Evolutionary conservation across 2,113 vertebrate species (phyloP).

Genomic region (Pelvicachromis taeniatus): DNA sequence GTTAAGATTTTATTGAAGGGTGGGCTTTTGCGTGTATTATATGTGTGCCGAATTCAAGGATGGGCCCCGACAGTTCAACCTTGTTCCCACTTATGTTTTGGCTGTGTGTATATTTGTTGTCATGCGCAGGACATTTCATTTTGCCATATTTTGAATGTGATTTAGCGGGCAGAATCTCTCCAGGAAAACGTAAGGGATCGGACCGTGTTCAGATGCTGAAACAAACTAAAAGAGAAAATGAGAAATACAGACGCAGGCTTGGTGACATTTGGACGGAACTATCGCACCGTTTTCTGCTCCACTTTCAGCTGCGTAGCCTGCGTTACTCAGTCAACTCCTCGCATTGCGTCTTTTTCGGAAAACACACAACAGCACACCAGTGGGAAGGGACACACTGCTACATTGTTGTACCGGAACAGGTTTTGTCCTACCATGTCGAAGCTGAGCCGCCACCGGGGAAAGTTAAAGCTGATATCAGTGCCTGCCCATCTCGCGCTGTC

Average conservation of each 20-base stretch:
- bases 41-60: conserved; percentile 1
- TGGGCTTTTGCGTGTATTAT: not conserved
- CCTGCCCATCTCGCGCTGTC: conserved; percentile 63
- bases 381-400: conserved; percentile 13
- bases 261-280: not conserved
- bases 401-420: conserved; percentile 43
- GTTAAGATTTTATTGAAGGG: not conserved
- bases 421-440: conserved; percentile 75
- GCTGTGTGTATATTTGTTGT: not conserved
- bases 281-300: not conserved
- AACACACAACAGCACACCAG: conserved; percentile 36
- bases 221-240: not conserved
- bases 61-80: not conserved
- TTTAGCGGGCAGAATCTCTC: not conserved
- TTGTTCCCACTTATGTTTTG: not conserved
- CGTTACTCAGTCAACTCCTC: conserved; percentile 37
- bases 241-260: not conserved
- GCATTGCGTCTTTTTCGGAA: conserved; percentile 52
- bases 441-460: conserved; percentile 66
- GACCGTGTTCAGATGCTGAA: not conserved
- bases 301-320: conserved; percentile 48
- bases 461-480: conserved; percentile 64
- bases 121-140: not conserved
- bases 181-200: not conserved
- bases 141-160: not conserved